Percentiles rank a stretch among this genome's conserved stretches.
These are phyloP conservation scores for Platorchestia sp. DNA, from an alignment of 1,140 invertebrate genomes.

Conservation along the genomic window DNA sequence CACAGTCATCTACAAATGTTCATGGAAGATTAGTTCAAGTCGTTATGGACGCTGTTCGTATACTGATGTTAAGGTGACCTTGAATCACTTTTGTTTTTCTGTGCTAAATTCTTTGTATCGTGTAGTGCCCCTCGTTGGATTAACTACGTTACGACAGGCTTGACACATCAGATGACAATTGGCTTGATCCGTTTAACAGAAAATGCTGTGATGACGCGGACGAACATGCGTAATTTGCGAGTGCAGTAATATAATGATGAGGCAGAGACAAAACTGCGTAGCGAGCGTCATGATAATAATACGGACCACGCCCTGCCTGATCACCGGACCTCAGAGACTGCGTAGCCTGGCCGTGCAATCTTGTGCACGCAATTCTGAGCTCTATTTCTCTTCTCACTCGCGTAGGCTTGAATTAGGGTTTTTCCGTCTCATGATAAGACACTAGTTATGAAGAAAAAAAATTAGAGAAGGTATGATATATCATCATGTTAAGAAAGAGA, in stretches of 20 bases:
- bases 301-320: neutral
- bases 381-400: neutral
- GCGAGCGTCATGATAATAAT: neutral
- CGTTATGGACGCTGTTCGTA: no score
- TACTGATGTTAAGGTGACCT: no score
- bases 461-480: neutral
- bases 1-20: no score
- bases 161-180: neutral
- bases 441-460: neutral
- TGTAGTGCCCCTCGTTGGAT: no score
- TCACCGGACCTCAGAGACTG: neutral
- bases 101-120: no score
- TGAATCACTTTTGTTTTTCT: no score
- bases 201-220: neutral
- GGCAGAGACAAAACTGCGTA: neutral
- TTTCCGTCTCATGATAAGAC: neutral
- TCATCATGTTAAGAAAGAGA: neutral
- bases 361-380: neutral
- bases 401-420: neutral
- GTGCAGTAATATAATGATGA: neutral
- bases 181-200: neutral
- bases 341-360: neutral
- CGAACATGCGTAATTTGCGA: neutral
- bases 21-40: no score
- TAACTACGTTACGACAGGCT: no score